Evolutionary conservation across 92 coral and sea anemone genomes (phyloP), one percentile per base, ranked within the genome.

Genomic region (Blastomussa wellsi): DNA sequence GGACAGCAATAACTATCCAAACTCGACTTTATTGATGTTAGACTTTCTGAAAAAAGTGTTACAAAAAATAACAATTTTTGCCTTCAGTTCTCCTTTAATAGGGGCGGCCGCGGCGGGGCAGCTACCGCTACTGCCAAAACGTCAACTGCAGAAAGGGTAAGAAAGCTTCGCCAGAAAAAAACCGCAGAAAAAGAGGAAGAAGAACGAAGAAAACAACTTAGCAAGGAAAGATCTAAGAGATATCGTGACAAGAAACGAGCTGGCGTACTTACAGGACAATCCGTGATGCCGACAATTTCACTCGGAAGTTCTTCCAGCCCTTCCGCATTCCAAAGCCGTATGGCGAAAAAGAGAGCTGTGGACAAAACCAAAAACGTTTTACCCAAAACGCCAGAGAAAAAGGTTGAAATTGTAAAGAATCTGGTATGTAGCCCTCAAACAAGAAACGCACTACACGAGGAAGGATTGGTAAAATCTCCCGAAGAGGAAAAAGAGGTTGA

Each of bases 401-500:
- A 78, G 8, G 71, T 82, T 3, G 84, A 55, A 49, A 62, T 88
- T 35, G 53, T 82, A 36, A 75, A 52, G 24, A 82, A 74, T 8
- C 74, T 82, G 17, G 87, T 88, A 8, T 5, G 65, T 32, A 88
- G 87, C 17, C 91, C 91, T 7, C 79, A 37, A 32, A 88, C 84
- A 62, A 69, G 84, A 37, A 82, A 77, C 55, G 83, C 69, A 51
- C 84, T 88, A 83, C 37, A 83, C 73, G n/a, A n/a, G n/a, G n/a
- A 70, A 88, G 88, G 1, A n/a, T 33, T 88, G 42, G 28, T 88
- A 48, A 88, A 77, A 79, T 82, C 84, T 32, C 91, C 87, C 17
- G 70, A 88, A 77, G 87, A 88, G 65, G 80, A 88, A 88, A 88
- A 82, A 77, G 80, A 82, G 55, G 37, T 82, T 48, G 80, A 79